Percentiles rank a stretch among this genome's conserved stretches.
These are phyloP conservation scores for Calidris pugnax DNA, from an alignment of 2,113 vertebrate species.

Conservation along the genomic window DNA sequence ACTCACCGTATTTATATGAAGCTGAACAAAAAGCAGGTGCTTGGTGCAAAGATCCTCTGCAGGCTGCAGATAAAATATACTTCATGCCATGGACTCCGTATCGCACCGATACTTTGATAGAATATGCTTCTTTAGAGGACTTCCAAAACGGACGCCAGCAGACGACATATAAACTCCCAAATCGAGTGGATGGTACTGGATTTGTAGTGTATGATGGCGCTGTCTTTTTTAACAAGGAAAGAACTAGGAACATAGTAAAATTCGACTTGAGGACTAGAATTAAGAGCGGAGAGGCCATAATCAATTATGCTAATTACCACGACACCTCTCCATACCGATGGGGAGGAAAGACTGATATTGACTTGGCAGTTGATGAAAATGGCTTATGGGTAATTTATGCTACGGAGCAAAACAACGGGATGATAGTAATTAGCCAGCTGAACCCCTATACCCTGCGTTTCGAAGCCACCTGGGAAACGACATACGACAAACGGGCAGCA, in stretches of 20 bases:
- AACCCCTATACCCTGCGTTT: conserved; percentile 98
- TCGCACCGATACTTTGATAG: conserved; percentile 96
- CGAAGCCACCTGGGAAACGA: conserved; percentile 95
- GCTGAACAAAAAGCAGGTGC: conserved; percentile 98
- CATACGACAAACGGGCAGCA: conserved; percentile 95
- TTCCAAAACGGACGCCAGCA: conserved; percentile 94
- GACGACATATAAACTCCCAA: conserved; percentile 95
- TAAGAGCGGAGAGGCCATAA: conserved; percentile 98
- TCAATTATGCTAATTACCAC: conserved; percentile 98
- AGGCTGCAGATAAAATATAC: conserved; percentile 98
- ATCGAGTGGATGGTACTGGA: conserved; percentile 96
- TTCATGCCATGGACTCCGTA: conserved; percentile 99
- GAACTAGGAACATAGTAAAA: conserved; percentile 98
- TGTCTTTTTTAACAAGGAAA: conserved; percentile 99
- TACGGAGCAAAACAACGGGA: conserved; percentile 98
- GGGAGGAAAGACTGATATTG: conserved; percentile 98
- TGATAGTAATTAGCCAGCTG: conserved; percentile 97
- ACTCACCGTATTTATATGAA: conserved; percentile 95
- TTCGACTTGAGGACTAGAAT: conserved; percentile 98
- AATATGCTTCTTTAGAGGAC: conserved; percentile 94
- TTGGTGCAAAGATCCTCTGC: conserved; percentile 99
- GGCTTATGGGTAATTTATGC: conserved; percentile 99
- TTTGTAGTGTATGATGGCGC: conserved; percentile 98
- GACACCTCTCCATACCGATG: conserved; percentile 98
- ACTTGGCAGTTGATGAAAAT: conserved; percentile 96